Conservation (phyloP, 2,113 vertebrate species). For the Rafetus swinhoei region DNA sequence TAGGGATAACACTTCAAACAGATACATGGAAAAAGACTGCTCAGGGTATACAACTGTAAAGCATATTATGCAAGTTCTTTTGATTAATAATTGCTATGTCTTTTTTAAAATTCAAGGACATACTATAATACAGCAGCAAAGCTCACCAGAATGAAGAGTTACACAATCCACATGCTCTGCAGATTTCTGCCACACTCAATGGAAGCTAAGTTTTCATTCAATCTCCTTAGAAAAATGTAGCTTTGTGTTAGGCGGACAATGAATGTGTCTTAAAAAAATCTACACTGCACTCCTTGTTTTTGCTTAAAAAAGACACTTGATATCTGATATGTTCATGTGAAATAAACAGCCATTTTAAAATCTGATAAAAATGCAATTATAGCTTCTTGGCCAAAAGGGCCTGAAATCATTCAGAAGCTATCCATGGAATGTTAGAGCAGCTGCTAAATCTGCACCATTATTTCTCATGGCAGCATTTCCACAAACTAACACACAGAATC, state of each 20-base stretch:
- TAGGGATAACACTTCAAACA: neutral
- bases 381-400: neutral
- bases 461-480: neutral
- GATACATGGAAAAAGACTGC: neutral
- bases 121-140: neutral
- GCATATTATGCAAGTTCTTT: conserved; percentile 48
- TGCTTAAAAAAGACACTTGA: neutral
- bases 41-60: conserved; percentile 27
- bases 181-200: neutral
- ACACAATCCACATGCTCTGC: neutral
- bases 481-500: neutral
- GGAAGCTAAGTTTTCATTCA: conserved; percentile 10
- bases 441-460: neutral
- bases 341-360: conserved; percentile 56
- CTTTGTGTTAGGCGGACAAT: neutral
- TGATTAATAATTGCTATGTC: conserved; percentile 42
- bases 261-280: neutral
- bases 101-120: conserved; percentile 61
- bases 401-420: conserved; percentile 60
- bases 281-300: too few relatives aligned
- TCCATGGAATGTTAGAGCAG: conserved; percentile 31
- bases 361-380: neutral
- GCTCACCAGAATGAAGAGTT: neutral
- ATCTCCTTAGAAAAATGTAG: neutral
- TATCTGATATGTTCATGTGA: neutral